Evolutionary conservation across 2,113 vertebrate genomes (phyloP).

Genomic region (Dermatemys mawii): DNA sequence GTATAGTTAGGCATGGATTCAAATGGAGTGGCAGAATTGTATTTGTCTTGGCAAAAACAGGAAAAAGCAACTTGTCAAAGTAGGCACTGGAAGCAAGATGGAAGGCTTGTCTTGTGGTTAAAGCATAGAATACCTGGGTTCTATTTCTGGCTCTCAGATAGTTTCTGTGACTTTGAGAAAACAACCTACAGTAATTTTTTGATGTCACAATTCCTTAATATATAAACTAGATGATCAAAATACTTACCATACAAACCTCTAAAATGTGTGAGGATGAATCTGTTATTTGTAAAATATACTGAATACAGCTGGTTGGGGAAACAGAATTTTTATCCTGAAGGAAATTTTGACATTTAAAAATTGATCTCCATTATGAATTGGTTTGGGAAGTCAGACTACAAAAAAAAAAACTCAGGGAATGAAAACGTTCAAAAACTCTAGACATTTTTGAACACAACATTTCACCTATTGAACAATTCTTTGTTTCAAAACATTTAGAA

Average conservation of each 20-base stretch:
- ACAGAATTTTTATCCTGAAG: not conserved
- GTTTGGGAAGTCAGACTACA: not conserved
- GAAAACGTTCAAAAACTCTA: not conserved
- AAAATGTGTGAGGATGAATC: not conserved
- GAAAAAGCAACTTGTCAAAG: not conserved
- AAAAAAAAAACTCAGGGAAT: not conserved
- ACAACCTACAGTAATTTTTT: not conserved
- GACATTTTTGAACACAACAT: not conserved
- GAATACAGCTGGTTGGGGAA: not conserved
- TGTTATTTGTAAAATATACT: not conserved
- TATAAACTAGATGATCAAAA: rapidly evolving
- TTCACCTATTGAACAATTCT: not conserved
- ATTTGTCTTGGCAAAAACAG: not conserved
- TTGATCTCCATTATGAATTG: not conserved
- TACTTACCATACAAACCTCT: not conserved
- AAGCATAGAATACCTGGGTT: not conserved
- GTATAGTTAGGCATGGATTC: not conserved
- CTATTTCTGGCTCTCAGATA: not conserved
- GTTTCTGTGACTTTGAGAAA: not conserved
- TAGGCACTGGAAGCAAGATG: not conserved
- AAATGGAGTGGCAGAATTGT: not conserved
- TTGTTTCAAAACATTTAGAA: not conserved
- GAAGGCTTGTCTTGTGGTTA: not conserved
- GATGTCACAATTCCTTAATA: not conserved
- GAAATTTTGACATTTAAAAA: not conserved